Evolutionary conservation across 1,140 invertebrate species (phyloP).

Genomic region (Zaprionus taronus): DNA sequence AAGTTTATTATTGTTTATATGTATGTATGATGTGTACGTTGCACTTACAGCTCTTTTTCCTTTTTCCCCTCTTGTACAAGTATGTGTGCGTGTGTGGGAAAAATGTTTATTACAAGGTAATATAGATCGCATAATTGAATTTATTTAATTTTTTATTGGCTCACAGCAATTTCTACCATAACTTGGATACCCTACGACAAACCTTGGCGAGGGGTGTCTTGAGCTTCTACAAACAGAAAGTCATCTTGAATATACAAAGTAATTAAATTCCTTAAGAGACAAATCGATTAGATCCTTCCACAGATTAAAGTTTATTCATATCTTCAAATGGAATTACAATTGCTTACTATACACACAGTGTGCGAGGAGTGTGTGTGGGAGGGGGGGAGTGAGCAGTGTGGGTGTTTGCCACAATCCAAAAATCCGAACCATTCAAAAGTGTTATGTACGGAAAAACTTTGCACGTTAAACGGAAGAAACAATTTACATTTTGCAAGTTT

Average conservation of each 20-base stretch:
- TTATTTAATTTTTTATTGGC: conserved; percentile 11
- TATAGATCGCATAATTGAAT: conserved; percentile 8
- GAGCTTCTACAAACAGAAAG: background rate
- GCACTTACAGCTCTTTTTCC: background rate
- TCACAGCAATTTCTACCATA: background rate
- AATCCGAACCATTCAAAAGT: conserved; percentile 10
- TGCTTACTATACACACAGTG: background rate
- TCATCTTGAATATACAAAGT: background rate
- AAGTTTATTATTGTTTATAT: conserved; percentile 7
- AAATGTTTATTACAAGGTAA: conserved; percentile 4
- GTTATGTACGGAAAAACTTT: conserved; percentile 8
- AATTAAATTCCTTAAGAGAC: background rate
- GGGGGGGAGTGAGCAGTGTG: background rate
- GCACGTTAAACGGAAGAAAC: conserved; percentile 7
- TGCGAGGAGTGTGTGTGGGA: background rate
- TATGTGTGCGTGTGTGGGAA: background rate
- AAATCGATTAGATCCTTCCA: background rate
- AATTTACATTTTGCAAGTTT: conserved; percentile 12
- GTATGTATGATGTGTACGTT: background rate
- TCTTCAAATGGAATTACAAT: background rate
- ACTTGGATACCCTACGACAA: background rate
- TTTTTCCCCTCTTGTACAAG: background rate
- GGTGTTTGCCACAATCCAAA: background rate
- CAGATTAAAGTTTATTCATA: background rate
- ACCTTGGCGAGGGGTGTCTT: background rate